Conservation (phyloP, 1,140 invertebrate genomes). For the Phymastichus coffea region DNA sequence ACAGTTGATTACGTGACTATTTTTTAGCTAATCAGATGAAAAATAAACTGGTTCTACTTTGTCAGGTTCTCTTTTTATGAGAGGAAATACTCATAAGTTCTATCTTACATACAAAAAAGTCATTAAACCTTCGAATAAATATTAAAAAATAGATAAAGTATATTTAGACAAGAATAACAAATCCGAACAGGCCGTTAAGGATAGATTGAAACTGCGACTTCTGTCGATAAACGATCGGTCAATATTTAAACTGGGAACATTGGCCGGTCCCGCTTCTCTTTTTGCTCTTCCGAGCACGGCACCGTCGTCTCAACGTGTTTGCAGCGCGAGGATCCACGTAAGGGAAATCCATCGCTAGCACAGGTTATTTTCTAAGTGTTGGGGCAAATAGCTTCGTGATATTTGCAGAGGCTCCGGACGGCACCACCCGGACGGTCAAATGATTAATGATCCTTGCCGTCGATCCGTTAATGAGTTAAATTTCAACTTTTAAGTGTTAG, state of each 20-base stretch:
- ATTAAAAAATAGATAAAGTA: too few species aligned
- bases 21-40: too few species aligned
- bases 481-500: too few species aligned
- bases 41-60: too few species aligned
- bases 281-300: conserved; percentile 19
- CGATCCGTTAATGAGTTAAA: conserved; percentile 47
- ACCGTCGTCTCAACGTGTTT: too few species aligned
- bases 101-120: too few species aligned
- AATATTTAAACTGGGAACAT: conserved; percentile 46
- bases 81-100: too few species aligned
- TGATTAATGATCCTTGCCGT: conserved; percentile 48
- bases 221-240: conserved; percentile 36
- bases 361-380: conserved; percentile 30
- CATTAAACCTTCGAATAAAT: too few species aligned
- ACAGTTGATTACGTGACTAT: too few species aligned
- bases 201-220: neutral
- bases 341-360: conserved; percentile 5
- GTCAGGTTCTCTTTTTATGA: too few species aligned
- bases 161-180: too few species aligned
- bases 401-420: conserved; percentile 36
- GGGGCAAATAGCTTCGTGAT: conserved; percentile 39
- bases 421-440: conserved; percentile 37
- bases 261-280: neutral
- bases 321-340: neutral
- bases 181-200: conserved; percentile 11